Evolutionary conservation across 1,140 invertebrate genomes (phyloP).

Genomic region (Xylocopa sonorina): DNA sequence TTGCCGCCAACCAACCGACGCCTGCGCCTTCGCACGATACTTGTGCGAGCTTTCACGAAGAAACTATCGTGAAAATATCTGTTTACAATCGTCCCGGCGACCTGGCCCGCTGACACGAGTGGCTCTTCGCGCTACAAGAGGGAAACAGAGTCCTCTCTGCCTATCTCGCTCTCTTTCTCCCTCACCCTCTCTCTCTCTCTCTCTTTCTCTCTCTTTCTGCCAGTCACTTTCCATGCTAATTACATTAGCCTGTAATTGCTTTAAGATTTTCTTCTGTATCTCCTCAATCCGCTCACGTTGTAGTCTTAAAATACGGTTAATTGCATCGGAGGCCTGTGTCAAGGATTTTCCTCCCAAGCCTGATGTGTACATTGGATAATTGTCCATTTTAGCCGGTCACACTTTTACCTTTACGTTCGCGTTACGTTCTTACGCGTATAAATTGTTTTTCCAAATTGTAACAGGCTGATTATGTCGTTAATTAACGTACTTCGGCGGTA

Average conservation of each 20-base stretch:
- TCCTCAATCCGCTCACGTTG: neutral
- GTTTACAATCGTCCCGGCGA: constrained; percentile 41
- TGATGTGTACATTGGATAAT: too few species aligned
- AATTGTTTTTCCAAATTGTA: too few species aligned
- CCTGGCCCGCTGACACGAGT: neutral
- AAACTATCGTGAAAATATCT: constrained; percentile 32
- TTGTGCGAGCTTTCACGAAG: neutral
- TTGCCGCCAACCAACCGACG: constrained; percentile 68
- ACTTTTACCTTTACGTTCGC: too few species aligned
- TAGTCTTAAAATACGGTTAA: constrained; percentile 35
- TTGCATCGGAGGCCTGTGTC: neutral
- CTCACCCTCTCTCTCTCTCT: neutral
- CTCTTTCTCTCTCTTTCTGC: neutral
- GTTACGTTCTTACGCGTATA: too few species aligned
- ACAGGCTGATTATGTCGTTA: too few species aligned
- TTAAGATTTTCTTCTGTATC: constrained; percentile 36
- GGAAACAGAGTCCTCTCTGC: neutral
- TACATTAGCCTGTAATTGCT: constrained; percentile 31
- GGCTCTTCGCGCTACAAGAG: constrained; percentile 3
- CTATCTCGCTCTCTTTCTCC: too few species aligned
- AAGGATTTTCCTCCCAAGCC: neutral
- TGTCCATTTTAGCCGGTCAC: too few species aligned
- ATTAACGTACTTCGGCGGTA: too few species aligned
- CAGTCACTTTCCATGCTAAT: constrained; percentile 33
- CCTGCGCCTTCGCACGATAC: constrained; percentile 7